Base-by-base conservation (phyloP, 2,888 invertebrate genomes). In the Pyralis farinalis region DNA sequence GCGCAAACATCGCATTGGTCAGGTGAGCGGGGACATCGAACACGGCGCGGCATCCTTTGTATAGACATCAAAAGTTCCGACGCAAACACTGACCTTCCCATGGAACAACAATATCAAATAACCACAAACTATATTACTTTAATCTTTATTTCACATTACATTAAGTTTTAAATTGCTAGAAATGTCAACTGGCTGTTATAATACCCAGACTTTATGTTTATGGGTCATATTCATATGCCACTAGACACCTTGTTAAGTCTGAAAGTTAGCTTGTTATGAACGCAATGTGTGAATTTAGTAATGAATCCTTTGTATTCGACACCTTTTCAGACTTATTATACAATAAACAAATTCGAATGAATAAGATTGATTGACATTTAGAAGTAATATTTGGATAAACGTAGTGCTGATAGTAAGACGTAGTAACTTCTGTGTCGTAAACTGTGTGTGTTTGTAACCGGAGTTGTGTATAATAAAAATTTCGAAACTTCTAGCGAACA, bases 21-120 rank as follows among this genome's bases (percentile, higher is more conserved):
- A 86, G 87, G 86, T 86, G 86, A 79, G 80, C 76, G 72, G 51
- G 64, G 78, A 73, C 81, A 83, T 70, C 73, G 79, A 82, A 82
- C 84, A 80, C 81, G 72, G 67, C 65, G 71, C 84, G 87, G 87
- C 78, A 63, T 78, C 77, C 81, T 87, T 87, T 86, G 77, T 82
- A 51, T 62, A 40, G 45, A 63, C 70, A 75, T 87, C 87, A 87
- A 87, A 87, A 62, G 75, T 44, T 63, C 87, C 87, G 86, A 79
- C 84, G 61, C 80, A 80, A 80, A 77, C 66, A 78, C 60, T 52
- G 53, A 49, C 53, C 42, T 47, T 37, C 41, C 52, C 46, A 46
- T 49, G 53, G 39, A 42, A 54, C 47, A 58, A 57, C 47, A 51
- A 33, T 55, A 44, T 44, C 57, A 56, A 33, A 36, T 36, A 30